A percentile compares a stretch with the other conserved stretches of the same genome.
These are phyloP conservation scores for Cheirogaleus medius DNA, from an alignment of 2,113 vertebrate genomes.

Conservation along the genomic window DNA sequence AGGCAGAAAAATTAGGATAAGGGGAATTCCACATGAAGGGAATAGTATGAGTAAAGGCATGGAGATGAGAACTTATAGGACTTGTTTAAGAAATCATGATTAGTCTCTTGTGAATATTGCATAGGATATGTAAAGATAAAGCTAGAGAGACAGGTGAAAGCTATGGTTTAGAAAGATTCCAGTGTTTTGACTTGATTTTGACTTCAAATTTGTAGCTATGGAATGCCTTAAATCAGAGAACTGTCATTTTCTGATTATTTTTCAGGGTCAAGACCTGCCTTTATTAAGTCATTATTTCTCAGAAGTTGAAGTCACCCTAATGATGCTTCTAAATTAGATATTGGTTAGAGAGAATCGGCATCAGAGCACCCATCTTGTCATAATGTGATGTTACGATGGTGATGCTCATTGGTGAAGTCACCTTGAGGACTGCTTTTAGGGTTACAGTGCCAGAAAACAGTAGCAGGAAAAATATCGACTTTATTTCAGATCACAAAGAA, in stretches of 20 bases:
- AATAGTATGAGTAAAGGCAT: not conserved
- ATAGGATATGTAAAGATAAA: not conserved
- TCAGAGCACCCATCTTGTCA: constrained; percentile 5
- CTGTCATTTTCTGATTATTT: constrained; percentile 30
- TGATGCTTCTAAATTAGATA: constrained; percentile 9
- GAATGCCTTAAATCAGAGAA: constrained; percentile 10
- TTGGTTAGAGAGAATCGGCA: not conserved
- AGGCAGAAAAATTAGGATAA: not conserved
- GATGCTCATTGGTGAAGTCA: not conserved
- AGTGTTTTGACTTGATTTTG: not conserved
- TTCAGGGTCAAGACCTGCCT: not conserved
- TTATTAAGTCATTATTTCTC: constrained; percentile 55
- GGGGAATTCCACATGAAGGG: not conserved
- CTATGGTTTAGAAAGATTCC: not conserved
- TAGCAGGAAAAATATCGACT: not conserved
- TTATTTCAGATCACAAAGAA: constrained; percentile 31
- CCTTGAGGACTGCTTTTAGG: not conserved
- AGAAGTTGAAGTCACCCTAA: constrained; percentile 50
- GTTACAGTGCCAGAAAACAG: constrained; percentile 8
- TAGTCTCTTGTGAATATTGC: not conserved
- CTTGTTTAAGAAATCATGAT: not conserved
- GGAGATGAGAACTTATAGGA: not conserved
- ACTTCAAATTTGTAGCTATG: not conserved
- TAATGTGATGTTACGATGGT: not conserved
- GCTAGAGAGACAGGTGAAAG: not conserved